A percentile compares a stretch with the other conserved stretches of the same genome.
phyloP scores from a whole-genome alignment of 2,888 invertebrate genomes.

The Himalopsyche tibetana region DNA sequence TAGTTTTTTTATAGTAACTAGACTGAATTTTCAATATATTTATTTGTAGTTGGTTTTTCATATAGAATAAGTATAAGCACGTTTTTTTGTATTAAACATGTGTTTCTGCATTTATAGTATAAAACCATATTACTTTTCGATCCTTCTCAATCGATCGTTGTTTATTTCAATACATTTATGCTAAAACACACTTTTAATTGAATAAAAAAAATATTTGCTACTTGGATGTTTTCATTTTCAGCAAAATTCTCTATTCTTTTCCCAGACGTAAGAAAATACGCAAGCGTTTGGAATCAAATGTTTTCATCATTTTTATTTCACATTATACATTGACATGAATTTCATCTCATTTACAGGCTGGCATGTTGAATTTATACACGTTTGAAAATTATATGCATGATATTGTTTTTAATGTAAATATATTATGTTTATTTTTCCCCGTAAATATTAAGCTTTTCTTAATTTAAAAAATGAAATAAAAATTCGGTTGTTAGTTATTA shows the following conservation, averaged over 20 bases:
- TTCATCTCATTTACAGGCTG: conserved; percentile 26
- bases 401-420: background rate
- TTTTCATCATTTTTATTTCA: conserved; percentile 10
- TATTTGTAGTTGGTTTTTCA: background rate
- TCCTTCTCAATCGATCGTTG: too few species aligned
- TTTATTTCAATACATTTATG: background rate
- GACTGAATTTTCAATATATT: background rate
- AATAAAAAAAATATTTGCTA: background rate
- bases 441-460: background rate
- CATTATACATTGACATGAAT: conserved; percentile 4
- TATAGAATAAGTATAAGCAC: background rate
- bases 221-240: conserved; percentile 31
- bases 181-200: conserved; percentile 1
- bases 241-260: conserved; percentile 15
- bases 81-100: background rate
- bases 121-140: too few species aligned
- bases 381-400: conserved; percentile 23
- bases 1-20: background rate
- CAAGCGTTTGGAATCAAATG: conserved; percentile 31
- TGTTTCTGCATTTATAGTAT: background rate
- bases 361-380: conserved; percentile 8
- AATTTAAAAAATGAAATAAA: background rate
- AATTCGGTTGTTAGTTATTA: background rate
- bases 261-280: background rate
- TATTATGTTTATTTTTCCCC: background rate